phyloP scores from a whole-genome alignment of 2,113 vertebrate species.

The Melanotaenia duboulayi region DNA sequence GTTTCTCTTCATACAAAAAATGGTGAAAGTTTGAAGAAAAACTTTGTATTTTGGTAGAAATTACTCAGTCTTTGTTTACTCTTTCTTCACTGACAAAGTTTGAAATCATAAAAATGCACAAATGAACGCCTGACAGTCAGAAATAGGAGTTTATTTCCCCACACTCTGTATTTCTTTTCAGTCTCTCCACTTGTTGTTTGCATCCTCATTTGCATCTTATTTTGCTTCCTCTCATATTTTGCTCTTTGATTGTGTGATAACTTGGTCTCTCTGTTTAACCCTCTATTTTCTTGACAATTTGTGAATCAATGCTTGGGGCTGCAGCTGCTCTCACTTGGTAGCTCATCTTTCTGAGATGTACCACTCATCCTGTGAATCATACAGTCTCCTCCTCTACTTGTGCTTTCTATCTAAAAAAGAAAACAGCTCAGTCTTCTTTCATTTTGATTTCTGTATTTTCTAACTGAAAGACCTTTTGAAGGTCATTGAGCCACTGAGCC shows the following conservation, averaged over 20 bases:
- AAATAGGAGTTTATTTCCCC: too few relatives aligned
- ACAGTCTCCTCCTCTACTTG: not conserved
- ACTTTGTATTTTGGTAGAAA: slow-evolving; percentile 13
- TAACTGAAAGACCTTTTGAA: not conserved
- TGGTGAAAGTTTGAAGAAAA: not conserved
- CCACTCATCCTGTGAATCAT: slow-evolving; percentile 25
- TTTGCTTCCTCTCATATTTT: too few relatives aligned
- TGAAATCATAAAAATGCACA: too few relatives aligned
- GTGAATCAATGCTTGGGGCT: slow-evolving; percentile 34
- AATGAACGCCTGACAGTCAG: too few relatives aligned
- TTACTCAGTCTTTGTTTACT: slow-evolving; percentile 41
- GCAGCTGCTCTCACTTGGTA: slow-evolving; percentile 28
- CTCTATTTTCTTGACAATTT: slow-evolving; percentile 18
- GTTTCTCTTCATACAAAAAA: not conserved
- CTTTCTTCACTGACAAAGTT: too few relatives aligned
- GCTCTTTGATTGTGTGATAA: slow-evolving; percentile 14
- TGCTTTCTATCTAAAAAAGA: not conserved
- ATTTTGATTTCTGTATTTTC: not conserved
- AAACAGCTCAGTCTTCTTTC: not conserved
- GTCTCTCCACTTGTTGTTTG: too few relatives aligned
- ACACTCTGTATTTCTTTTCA: too few relatives aligned
- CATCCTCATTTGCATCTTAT: too few relatives aligned
- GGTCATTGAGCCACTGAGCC: not conserved
- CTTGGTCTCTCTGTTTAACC: slow-evolving; percentile 26
- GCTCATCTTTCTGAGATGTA: slow-evolving; percentile 30